These are phyloP conservation scores for Lepisosteus osseus DNA, from an alignment of 2,113 vertebrate species.

Conservation along the genomic window DNA sequence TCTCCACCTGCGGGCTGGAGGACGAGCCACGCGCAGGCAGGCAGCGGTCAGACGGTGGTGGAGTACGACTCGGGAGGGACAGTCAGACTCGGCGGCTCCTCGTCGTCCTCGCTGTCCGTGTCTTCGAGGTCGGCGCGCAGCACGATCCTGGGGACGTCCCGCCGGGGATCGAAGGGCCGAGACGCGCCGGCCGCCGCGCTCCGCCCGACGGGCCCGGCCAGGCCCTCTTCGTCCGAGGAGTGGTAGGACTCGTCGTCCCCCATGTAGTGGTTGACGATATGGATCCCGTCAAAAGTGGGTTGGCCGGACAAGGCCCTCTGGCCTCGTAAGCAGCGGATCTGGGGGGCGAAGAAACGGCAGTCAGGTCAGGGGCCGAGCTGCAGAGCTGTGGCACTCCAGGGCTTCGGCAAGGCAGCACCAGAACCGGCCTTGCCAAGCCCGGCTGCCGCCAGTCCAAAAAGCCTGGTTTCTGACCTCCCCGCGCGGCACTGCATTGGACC, in stretches of 20 bases:
- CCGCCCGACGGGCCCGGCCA: constrained; percentile 61
- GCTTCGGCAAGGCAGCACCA: too few species aligned
- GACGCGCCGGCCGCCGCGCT: constrained; percentile 35
- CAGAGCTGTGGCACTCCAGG: too few species aligned
- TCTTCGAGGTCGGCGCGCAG: constrained; percentile 70
- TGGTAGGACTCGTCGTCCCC: constrained; percentile 79
- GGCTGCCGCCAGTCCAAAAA: too few species aligned
- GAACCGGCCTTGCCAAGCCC: too few species aligned
- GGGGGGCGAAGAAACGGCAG: constrained; percentile 39
- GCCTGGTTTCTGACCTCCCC: too few species aligned
- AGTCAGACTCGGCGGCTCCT: constrained; percentile 56
- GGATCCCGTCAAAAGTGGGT: constrained; percentile 88
- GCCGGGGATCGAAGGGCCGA: constrained; percentile 49
- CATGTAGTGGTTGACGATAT: constrained; percentile 89
- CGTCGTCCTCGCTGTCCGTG: constrained; percentile 83
- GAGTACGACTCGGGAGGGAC: constrained; percentile 63
- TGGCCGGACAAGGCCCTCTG: constrained; percentile 72
- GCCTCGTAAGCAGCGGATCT: constrained; percentile 88
- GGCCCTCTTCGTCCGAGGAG: constrained; percentile 88
- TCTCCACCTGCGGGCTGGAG: constrained; percentile 5
- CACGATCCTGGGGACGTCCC: constrained; percentile 59
- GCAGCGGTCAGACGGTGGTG: constrained; percentile 78
- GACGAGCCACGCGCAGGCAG: neutral
- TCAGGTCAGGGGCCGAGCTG: too few species aligned
- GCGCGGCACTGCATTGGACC: too few species aligned